Base-by-base conservation (phyloP, 2,888 invertebrate genomes). In the Drosophila rubida region DNA sequence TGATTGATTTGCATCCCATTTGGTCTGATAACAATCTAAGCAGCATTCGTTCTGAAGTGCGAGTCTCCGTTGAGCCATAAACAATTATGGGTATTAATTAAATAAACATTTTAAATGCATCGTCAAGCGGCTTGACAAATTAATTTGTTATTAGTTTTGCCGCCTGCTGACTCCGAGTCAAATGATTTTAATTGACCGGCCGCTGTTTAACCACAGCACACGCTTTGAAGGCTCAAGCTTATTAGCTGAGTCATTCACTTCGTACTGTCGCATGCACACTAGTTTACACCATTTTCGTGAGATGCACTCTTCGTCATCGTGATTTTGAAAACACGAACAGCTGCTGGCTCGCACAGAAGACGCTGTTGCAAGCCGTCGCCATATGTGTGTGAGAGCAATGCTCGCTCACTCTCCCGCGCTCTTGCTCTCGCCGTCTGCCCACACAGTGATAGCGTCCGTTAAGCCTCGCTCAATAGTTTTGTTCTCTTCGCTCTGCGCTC, bases 61-160 rank as follows among this genome's bases (percentile, higher is more conserved):
- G 32, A 23, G 25, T 44, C 27, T 14, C 19, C 32, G 42, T 44
- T 41, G 35, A 42, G 30, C 42, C 55, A 32, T 41, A 42, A 9
- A 41, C 68, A 75, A 84, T 88, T 74, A 81, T 73, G 66, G 59
- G 61, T 64, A 78, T 84, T 89, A 87, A 82, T 86, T 88, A 72
- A 84, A 86, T 76, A 80, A 78, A 71, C 69, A 78, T 72, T 77
- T 79, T 54, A 75, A 87, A 79, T 75, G 75, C 73, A 78, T 63
- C 71, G 50, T 75, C 64, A 74, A 82, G 82, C 78, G 74, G 79
- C 75, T 79, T 66, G 69, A 73, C 69, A 85, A 85, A 77, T 88
- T 75, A 88, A 84, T 88, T 80, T 78, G 64, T 61, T 68, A 68
- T 74, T 81, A 75, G 41, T 67, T 62, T 59, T 75, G 53, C 46